A percentile compares a stretch with the other conserved stretches of the same genome.
These are phyloP conservation scores for Harpagus bidentatus DNA, from an alignment of 2,113 vertebrate genomes.

Conservation along the genomic window DNA sequence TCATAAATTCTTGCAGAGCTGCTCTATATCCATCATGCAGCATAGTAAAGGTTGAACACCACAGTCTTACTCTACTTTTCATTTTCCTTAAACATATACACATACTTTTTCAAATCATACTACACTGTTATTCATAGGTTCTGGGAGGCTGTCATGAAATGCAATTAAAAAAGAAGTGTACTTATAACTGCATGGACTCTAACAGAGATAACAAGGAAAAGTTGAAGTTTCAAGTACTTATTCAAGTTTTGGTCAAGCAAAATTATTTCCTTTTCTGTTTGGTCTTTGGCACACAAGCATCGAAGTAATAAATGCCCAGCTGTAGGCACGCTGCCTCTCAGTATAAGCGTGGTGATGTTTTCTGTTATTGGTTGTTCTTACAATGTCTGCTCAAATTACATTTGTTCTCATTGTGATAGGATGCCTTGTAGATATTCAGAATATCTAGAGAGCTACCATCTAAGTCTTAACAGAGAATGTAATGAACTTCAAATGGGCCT, in stretches of 20 bases:
- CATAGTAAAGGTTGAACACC: background rate
- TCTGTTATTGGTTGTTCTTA: background rate
- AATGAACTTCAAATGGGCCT: background rate
- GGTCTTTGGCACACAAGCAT: background rate
- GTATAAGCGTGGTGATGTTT: background rate
- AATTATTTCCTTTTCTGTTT: background rate
- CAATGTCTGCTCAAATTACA: background rate
- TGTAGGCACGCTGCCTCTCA: background rate
- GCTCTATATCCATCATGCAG: constrained; percentile 34
- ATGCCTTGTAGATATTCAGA: background rate
- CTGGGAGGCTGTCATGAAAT: background rate
- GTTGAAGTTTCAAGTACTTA: background rate
- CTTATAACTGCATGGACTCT: background rate
- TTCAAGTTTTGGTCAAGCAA: background rate
- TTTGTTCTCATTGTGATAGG: background rate
- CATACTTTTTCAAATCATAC: background rate
- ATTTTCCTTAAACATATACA: constrained; percentile 33
- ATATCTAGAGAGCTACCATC: background rate
- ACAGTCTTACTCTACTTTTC: constrained; percentile 15
- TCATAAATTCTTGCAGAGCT: constrained; percentile 41
- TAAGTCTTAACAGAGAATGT: background rate
- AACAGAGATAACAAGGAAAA: background rate
- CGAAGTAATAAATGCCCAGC: background rate
- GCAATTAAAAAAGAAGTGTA: background rate
- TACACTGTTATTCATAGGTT: background rate